Base-by-base conservation (phyloP, 2,888 invertebrate species). In the Coleophora flavipennella region DNA sequence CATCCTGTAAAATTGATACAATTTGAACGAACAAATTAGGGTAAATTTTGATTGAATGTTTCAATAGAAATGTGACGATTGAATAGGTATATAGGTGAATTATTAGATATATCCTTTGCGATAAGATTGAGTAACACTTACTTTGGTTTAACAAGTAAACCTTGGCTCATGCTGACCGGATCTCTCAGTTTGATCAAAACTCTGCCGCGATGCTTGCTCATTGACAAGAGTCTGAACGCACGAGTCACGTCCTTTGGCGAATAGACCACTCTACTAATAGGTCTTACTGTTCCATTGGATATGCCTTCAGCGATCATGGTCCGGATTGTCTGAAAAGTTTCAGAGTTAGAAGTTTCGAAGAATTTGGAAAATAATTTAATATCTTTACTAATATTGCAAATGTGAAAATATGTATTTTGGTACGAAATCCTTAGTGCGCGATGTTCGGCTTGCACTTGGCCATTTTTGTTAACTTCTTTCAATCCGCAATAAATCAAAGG, bases 191-290 rank as follows among this genome's bases (percentile, higher is more conserved):
- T 56, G 12, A 73, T 51, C 1, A 73, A 37, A 12, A 66, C 62
- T 40, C 57, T 57, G 0, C 67, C 69, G 9, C 54, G 46, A 53
- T 94, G 93, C 60, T 91, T 92, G 27, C 92, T 88, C 1, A 80
- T 67, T 0, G 86, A 78, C 74, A 90, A 77, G 0, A 80, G 78
- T 43, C 58, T 78, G 60, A 92, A 93, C 0, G 93, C 93, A 41
- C 83, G 77, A 57, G 92, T 90, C 0, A 92, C 67, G 53, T 92
- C 86, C 39, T 87, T 76, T 11, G 76, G 79, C 4, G 78, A 61
- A 59, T 92, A 95, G 4, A 90, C 78, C 0, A 88, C 87, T 13
- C 88, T 77, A 3, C 75, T 77, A 0, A 95, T 73, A 0, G 95
- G 94, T 54, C 86, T 87, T 0, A 95, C 87, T 2, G 86, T 85